Conservation (phyloP, 2,888 invertebrate genomes). For the Calameuta idolon region DNA sequence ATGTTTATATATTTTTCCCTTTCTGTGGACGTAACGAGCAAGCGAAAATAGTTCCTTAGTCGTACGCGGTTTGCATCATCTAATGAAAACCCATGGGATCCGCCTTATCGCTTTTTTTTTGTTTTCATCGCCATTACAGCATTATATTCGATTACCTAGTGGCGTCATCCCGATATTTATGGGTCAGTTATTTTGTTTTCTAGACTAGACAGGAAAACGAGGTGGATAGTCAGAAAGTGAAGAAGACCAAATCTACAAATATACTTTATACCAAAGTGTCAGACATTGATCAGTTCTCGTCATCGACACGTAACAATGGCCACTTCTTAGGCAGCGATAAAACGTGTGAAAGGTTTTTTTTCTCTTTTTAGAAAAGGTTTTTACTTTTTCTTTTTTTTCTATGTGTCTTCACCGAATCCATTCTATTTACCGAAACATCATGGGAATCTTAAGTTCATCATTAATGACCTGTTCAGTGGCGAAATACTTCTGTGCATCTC, state of each 20-base stretch:
- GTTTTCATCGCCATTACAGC: neutral
- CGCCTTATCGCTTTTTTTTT: neutral
- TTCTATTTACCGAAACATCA: neutral
- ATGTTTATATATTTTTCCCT: neutral
- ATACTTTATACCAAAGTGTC: neutral
- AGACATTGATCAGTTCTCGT: neutral
- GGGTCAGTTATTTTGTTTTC: neutral
- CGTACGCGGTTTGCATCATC: neutral
- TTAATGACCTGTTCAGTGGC: neutral
- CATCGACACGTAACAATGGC: neutral
- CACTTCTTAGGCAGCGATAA: neutral
- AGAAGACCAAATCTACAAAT: neutral
- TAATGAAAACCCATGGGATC: neutral
- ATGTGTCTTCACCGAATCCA: neutral
- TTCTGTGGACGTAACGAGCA: neutral
- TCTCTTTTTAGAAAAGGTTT: neutral
- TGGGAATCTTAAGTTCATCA: neutral
- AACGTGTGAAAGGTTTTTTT: neutral
- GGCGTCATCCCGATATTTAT: neutral
- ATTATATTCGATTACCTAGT: neutral
- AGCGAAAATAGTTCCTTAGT: neutral
- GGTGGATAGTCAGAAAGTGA: neutral
- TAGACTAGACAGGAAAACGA: neutral
- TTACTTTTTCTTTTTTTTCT: neutral
- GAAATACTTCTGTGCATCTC: neutral